These are phyloP conservation scores for Dysmachus trigonus DNA, from an alignment of 2,888 invertebrate species.

Conservation along the genomic window DNA sequence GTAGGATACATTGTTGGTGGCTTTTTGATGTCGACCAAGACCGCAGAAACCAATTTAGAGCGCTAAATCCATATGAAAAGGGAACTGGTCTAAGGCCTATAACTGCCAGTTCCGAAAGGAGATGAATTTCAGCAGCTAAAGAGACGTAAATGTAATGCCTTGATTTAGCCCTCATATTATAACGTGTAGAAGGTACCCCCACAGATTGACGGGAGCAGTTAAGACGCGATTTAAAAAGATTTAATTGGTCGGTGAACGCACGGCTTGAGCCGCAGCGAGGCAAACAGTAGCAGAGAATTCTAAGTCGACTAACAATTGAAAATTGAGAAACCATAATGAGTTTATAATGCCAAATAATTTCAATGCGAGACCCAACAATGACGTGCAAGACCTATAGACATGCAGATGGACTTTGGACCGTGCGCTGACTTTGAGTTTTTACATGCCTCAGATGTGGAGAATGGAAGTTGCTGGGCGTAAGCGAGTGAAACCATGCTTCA, in stretches of 20 bases:
- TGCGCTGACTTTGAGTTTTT: not conserved
- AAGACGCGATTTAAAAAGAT: not conserved
- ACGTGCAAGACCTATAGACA: not conserved
- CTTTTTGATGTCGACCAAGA: not conserved
- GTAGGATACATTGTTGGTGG: not conserved
- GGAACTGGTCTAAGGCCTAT: not conserved
- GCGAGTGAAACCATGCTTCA: not conserved
- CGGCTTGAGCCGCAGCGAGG: not conserved
- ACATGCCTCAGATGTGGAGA: not conserved
- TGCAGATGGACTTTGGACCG: not conserved
- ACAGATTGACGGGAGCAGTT: not conserved
- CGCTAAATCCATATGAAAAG: not conserved
- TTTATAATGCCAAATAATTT: not conserved
- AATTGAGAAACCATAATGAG: not conserved
- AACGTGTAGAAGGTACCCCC: not conserved
- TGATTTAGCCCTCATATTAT: not conserved
- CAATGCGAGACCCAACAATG: not conserved
- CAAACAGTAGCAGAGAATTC: not conserved
- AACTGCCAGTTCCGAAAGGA: conserved; percentile 4
- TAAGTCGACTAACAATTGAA: not conserved
- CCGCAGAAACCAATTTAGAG: not conserved
- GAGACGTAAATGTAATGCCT: not conserved
- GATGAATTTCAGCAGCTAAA: conserved; percentile 15
- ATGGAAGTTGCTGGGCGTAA: not conserved
- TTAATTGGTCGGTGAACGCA: not conserved